Conservation (phyloP, 1,140 invertebrate genomes). For the Phocides pigmalion region DNA sequence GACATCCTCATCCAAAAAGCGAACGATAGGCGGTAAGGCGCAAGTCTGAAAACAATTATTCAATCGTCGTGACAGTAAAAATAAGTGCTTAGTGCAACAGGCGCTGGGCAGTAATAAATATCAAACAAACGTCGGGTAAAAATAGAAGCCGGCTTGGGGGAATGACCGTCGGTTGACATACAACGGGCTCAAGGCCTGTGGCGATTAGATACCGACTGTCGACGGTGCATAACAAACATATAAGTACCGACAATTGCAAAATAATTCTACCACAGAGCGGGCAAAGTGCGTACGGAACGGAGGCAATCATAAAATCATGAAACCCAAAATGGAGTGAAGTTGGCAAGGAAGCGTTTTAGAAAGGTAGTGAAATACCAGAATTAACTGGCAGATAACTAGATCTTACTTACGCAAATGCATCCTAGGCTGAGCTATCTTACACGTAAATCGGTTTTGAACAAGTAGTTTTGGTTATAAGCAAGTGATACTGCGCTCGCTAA, state of each 20-base stretch:
- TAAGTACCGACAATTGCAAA: constrained; percentile 64
- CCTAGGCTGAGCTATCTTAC: constrained; percentile 1
- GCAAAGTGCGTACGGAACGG: constrained; percentile 17
- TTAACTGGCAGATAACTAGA: constrained; percentile 22
- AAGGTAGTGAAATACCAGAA: constrained; percentile 18
- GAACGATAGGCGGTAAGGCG: constrained; percentile 14
- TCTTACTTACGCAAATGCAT: constrained; percentile 24
- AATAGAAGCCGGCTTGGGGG: constrained; percentile 72
- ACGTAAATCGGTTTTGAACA: neutral
- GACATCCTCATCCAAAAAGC: neutral
- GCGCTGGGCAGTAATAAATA: constrained; percentile 69
- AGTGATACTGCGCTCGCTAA: too few species aligned
- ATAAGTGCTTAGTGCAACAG: constrained; percentile 55
- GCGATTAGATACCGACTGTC: constrained; percentile 78
- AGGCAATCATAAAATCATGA: constrained; percentile 5
- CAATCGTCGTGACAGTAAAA: constrained; percentile 64
- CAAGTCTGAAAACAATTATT: constrained; percentile 58
- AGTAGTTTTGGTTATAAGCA: neutral
- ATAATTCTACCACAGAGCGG: constrained; percentile 45
- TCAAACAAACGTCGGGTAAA: constrained; percentile 76
- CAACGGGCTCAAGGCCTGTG: constrained; percentile 77
- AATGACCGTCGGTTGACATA: constrained; percentile 81
- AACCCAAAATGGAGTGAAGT: constrained; percentile 19
- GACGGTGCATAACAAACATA: constrained; percentile 72
- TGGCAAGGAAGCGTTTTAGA: constrained; percentile 36